Evolutionary conservation across 2,113 vertebrate species (phyloP).

Genomic region (Pedetes capensis): DNA sequence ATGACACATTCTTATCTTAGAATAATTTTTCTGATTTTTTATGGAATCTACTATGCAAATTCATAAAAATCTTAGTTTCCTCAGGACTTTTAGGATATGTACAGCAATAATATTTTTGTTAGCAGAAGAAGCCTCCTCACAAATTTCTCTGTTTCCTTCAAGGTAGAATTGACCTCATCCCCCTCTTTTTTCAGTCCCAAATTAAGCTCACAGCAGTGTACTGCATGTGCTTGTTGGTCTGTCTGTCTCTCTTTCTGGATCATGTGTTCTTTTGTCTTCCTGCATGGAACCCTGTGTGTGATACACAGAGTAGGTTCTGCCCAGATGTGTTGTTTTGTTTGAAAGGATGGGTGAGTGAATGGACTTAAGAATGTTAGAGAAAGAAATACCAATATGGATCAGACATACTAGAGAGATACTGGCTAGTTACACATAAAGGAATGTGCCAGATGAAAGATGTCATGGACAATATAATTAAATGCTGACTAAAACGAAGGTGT

Average conservation of each 20-base stretch:
- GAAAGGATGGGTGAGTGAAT: not conserved
- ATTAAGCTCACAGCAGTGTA: not conserved
- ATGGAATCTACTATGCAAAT: not conserved
- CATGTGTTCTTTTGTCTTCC: not conserved
- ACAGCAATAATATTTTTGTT: conserved; percentile 28
- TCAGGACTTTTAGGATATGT: not conserved
- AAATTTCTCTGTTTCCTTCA: not conserved
- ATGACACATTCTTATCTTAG: conserved; percentile 20
- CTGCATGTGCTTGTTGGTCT: not conserved
- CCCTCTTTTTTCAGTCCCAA: not conserved
- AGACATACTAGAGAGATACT: not conserved
- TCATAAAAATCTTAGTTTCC: conserved; percentile 16
- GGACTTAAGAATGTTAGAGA: not conserved
- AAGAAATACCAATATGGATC: not conserved
- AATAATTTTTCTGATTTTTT: conserved; percentile 10
- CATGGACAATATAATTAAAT: not conserved
- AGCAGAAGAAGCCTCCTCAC: not conserved
- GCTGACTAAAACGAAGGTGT: not conserved
- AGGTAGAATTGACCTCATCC: not conserved
- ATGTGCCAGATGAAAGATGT: not conserved
- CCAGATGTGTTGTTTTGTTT: not conserved
- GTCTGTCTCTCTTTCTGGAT: not conserved
- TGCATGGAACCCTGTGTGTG: not conserved
- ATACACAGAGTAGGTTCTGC: not conserved
- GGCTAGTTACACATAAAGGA: not conserved